Conservation (phyloP, 2,888 invertebrate species). For the Hylaea fasciaria region DNA sequence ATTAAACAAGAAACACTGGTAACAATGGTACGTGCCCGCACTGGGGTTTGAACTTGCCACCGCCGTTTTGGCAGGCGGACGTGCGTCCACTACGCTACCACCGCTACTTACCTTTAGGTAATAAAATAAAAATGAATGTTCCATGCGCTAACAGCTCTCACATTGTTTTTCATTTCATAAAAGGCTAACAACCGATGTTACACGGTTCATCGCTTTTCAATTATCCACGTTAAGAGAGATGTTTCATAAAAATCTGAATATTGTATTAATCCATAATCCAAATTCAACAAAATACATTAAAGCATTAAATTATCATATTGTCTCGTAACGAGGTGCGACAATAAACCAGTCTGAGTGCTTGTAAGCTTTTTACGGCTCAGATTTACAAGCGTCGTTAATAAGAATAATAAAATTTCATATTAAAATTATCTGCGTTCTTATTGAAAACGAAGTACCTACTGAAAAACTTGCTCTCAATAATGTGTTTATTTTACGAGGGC, state of each 20-base stretch:
- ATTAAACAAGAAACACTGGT: too few relatives aligned
- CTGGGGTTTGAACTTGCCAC: too few relatives aligned
- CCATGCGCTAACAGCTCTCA: too few relatives aligned
- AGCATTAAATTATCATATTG: slow-evolving; percentile 25
- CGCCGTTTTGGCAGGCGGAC: too few relatives aligned
- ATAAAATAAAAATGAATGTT: too few relatives aligned
- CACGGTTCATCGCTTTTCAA: neutral
- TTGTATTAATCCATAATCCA: slow-evolving; percentile 15
- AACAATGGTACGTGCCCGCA: too few relatives aligned
- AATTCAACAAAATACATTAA: slow-evolving; percentile 9
- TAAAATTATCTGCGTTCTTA: slow-evolving; percentile 45
- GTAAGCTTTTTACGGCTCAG: slow-evolving; percentile 22
- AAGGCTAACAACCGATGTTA: neutral
- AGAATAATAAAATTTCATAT: slow-evolving; percentile 30
- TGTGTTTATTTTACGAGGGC: slow-evolving; percentile 40
- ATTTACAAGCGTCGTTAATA: slow-evolving; percentile 23
- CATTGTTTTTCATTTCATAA: slow-evolving; percentile 1
- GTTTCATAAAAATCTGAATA: slow-evolving; percentile 9
- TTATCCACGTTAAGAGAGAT: slow-evolving; percentile 6
- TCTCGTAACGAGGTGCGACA: slow-evolving; percentile 26
- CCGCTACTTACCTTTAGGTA: too few relatives aligned
- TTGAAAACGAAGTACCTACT: slow-evolving; percentile 39
- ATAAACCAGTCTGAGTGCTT: slow-evolving; percentile 24
- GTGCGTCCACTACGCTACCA: too few relatives aligned
- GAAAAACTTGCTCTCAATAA: slow-evolving; percentile 44